These are phyloP conservation scores for Embiotoca jacksoni DNA, from an alignment of 2,113 vertebrate species.

Conservation along the genomic window DNA sequence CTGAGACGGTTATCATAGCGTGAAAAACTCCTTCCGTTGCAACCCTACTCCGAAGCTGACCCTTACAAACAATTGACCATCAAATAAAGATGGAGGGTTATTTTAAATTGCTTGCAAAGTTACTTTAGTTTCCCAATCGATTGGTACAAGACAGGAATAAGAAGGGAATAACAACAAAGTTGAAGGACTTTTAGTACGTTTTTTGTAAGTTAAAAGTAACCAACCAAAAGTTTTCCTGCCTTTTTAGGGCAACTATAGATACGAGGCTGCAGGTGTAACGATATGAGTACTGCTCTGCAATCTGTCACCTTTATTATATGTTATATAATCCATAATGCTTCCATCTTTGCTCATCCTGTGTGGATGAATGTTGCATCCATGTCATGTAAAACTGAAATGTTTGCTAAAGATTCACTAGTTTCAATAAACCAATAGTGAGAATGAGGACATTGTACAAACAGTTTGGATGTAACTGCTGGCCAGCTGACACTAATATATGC, in stretches of 20 bases:
- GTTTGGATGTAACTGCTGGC: constrained; percentile 15
- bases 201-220: too few relatives aligned
- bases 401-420: not conserved
- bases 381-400: constrained; percentile 41
- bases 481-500: constrained; percentile 18
- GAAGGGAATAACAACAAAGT: too few relatives aligned
- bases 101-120: too few relatives aligned
- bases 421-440: not conserved
- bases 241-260: not conserved
- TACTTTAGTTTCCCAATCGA: too few relatives aligned
- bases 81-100: too few relatives aligned
- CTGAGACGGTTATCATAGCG: too few relatives aligned
- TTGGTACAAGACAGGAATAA: too few relatives aligned
- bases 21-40: too few relatives aligned
- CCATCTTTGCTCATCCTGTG: not conserved
- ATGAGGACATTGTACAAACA: not conserved
- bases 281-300: not conserved
- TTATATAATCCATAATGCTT: not conserved
- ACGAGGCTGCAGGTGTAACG: not conserved
- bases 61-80: too few relatives aligned
- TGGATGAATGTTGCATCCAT: not conserved
- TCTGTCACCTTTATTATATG: not conserved
- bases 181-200: too few relatives aligned
- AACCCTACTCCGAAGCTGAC: too few relatives aligned
- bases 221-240: not conserved